Percentiles rank a stretch among this genome's conserved stretches.
These are phyloP conservation scores for Nephila pilipes DNA, from an alignment of 1,140 invertebrate genomes.

Conservation along the genomic window DNA sequence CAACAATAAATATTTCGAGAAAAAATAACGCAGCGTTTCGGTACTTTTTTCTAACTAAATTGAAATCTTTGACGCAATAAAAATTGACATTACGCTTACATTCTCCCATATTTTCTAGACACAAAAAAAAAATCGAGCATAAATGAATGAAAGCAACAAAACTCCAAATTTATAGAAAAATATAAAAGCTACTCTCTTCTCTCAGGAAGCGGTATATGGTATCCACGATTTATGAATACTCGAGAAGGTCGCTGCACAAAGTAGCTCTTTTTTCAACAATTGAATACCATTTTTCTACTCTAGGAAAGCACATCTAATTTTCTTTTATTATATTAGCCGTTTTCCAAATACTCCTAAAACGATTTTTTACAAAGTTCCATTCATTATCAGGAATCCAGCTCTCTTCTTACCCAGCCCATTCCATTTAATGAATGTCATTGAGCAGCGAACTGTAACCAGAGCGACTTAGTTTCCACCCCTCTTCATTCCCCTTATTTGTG, in stretches of 20 bases:
- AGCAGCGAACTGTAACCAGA: conserved; percentile 44
- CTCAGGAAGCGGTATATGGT: background rate
- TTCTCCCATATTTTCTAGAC: background rate
- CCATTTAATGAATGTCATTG: conserved; percentile 56
- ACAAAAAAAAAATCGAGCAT: background rate
- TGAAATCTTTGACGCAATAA: background rate
- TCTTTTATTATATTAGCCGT: conserved; percentile 1
- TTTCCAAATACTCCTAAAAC: background rate
- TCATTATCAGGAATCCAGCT: conserved; percentile 28
- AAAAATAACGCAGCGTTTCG: no score
- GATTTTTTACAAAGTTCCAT: background rate
- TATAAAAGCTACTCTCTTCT: background rate
- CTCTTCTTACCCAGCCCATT: background rate
- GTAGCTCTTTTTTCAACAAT: conserved; percentile 6
- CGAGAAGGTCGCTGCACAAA: background rate
- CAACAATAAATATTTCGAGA: no score
- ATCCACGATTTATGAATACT: background rate
- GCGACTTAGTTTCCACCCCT: background rate
- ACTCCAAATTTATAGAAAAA: background rate
- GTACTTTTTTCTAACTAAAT: background rate
- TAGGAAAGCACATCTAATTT: background rate
- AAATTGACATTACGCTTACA: background rate
- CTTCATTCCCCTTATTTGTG: background rate
- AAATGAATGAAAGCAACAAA: background rate
- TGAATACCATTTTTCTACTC: background rate